A percentile compares a stretch with the other conserved stretches of the same genome.
phyloP scores from a whole-genome alignment of 37 sponge, comb jelly and placozoan species.

The Chondrilla cf. caribensis region DNA sequence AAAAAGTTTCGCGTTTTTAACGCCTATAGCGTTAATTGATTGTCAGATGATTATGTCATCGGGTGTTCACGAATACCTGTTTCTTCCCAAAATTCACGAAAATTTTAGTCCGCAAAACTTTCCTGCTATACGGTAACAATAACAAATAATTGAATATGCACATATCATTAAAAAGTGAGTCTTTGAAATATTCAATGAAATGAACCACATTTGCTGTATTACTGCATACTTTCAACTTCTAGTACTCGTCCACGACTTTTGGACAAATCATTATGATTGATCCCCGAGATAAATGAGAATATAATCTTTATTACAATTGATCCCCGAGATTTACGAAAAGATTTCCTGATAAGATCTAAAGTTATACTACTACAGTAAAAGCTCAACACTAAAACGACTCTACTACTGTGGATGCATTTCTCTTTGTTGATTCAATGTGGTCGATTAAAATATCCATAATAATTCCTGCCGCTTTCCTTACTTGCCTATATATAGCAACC shows the following conservation, averaged over 20 bases:
- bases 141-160: too few relatives aligned
- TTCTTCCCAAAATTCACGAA: too few relatives aligned
- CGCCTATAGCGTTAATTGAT: too few relatives aligned
- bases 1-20: too few relatives aligned
- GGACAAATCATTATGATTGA: too few relatives aligned
- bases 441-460: background rate
- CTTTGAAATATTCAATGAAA: too few relatives aligned
- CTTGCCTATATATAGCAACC: background rate
- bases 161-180: too few relatives aligned
- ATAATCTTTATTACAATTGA: background rate
- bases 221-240: background rate
- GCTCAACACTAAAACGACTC: background rate
- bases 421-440: background rate
- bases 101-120: too few relatives aligned
- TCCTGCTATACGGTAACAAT: too few relatives aligned
- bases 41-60: too few relatives aligned
- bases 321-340: slow-evolving; percentile 22
- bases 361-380: background rate
- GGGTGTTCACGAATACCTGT: too few relatives aligned
- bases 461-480: background rate
- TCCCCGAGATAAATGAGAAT: too few relatives aligned
- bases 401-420: background rate
- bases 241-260: background rate
- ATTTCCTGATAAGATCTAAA: slow-evolving; percentile 19
- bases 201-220: background rate